Evolutionary conservation across 1,140 invertebrate species (phyloP), one percentile per base, ranked within the genome.

Genomic region (Mizuhopecten yessoensis): DNA sequence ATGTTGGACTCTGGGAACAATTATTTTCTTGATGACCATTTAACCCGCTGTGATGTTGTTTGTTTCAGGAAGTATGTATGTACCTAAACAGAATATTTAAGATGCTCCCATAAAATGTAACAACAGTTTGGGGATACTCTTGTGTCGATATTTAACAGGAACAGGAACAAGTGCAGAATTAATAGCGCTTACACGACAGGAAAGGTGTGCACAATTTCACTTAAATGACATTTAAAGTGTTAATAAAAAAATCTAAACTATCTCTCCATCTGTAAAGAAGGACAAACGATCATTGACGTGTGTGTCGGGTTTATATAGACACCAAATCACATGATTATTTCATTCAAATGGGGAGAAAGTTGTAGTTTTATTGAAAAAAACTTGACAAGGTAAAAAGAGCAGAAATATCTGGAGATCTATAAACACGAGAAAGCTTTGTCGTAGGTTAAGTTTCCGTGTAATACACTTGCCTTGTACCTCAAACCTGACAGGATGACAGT

Each of bases 161-260:
- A 75, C 23, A 75, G 17, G 29, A 75, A 75, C 15, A n/a, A 75
- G 57, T 29, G n/a, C 23, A 75, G n/a, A 23, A 29, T 3, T n/a
- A 75, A 75, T 75, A 29, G 57, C 29, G 57, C 57, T 29, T 75
- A 75, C n/a, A n/a, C 57, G n/a, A 29, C n/a, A 75, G 57, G 20
- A 75, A 75, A 75, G 57, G 57, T 75, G 57, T 75, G 57, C 57
- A 75, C 57, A 75, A n/a, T 75, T 29, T 75, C 57, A 75, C 57
- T 75, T 75, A n/a, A 75, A 75, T 75, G 57, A 75, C 57, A 75
- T 75, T 45, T n/a, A 75, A 75, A 29, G 57, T 75, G 57, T 75
- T 75, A 1, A 75, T 75, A 75, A 29, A 75, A 75, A 75, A 75
- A n/a, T 29, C 5, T 20, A 1, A 10, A 13, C 45, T 49, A 10